Percentiles rank a stretch among this genome's conserved stretches.
Evolutionary conservation across 92 coral and sea anemone genomes (phyloP).

Genomic region (Zoanthus sociatus): DNA sequence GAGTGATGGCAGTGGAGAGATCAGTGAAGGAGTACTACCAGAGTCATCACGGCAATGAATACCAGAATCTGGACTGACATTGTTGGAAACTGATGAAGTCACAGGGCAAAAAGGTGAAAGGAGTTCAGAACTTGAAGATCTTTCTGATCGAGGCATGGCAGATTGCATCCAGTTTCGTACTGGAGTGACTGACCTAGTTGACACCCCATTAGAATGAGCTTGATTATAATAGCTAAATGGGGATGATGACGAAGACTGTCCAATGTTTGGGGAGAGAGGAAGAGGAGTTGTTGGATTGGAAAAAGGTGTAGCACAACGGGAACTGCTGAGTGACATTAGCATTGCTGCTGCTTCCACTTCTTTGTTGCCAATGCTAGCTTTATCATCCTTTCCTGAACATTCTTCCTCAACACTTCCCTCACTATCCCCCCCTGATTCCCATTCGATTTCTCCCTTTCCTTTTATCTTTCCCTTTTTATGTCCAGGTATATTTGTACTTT

Average conservation of each 20-base stretch:
- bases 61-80: conserved; percentile 98
- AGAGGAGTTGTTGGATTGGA: conserved; percentile 89
- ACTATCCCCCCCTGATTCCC: conserved; percentile 99
- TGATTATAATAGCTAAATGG: conserved; percentile 73
- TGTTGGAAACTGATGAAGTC: conserved; percentile 73
- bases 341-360: conserved; percentile 98
- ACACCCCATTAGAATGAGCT: conserved; percentile 63
- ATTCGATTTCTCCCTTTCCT: conserved; percentile 87
- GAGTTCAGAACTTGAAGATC: conserved; percentile 85
- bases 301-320: conserved; percentile 94
- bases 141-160: conserved; percentile 84
- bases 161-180: conserved; percentile 70
- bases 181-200: conserved; percentile 67
- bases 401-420: conserved; percentile 98
- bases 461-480: conserved; percentile 90
- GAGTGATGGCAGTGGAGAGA: conserved; percentile 89
- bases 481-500: conserved; percentile 84
- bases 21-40: conserved; percentile 80
- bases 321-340: conserved; percentile 89
- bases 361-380: conserved; percentile 47
- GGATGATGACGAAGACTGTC: conserved; percentile 77
- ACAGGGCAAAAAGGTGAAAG: conserved; percentile 74
- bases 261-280: conserved; percentile 85
- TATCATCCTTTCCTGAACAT: conserved; percentile 54
- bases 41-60: conserved; percentile 90